Conservation (phyloP, 2,888 invertebrate genomes). For the Epicampocera succincta region DNA sequence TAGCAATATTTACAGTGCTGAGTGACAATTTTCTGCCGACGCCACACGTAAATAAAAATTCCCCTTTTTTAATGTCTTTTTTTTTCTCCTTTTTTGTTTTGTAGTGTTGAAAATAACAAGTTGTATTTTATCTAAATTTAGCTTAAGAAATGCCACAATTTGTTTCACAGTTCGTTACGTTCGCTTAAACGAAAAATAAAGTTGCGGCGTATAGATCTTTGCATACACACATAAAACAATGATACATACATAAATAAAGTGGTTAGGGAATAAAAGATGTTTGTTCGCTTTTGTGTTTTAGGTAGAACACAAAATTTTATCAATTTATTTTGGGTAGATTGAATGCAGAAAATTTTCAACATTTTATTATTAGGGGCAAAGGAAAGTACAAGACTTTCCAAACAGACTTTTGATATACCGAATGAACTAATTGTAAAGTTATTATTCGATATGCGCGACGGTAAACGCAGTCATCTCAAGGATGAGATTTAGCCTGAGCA, state of each 20-base stretch:
- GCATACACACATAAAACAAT: not conserved
- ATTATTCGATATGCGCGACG: no score
- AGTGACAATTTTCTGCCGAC: conserved; percentile 65
- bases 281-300: conserved; percentile 1
- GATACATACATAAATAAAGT: conserved; percentile 14
- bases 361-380: conserved; percentile 30
- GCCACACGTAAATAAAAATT: conserved; percentile 54
- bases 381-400: not conserved
- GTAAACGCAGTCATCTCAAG: no score
- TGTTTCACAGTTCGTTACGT: conserved; percentile 30
- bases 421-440: no score
- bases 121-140: conserved; percentile 67
- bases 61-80: conserved; percentile 11
- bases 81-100: conserved; percentile 12
- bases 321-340: conserved; percentile 47
- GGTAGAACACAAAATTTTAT: conserved; percentile 28
- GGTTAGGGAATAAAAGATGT: conserved; percentile 19
- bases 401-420: no score
- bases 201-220: conserved; percentile 11
- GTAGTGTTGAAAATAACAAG: conserved; percentile 60
- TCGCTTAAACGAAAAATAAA: conserved; percentile 24
- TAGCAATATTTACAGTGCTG: conserved; percentile 66
- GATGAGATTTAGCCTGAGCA: no score
- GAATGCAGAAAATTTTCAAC: conserved; percentile 21
- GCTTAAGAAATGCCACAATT: conserved; percentile 50